Evolutionary conservation across 2,888 invertebrate species (phyloP).

Genomic region (Trichopoda pennipes): DNA sequence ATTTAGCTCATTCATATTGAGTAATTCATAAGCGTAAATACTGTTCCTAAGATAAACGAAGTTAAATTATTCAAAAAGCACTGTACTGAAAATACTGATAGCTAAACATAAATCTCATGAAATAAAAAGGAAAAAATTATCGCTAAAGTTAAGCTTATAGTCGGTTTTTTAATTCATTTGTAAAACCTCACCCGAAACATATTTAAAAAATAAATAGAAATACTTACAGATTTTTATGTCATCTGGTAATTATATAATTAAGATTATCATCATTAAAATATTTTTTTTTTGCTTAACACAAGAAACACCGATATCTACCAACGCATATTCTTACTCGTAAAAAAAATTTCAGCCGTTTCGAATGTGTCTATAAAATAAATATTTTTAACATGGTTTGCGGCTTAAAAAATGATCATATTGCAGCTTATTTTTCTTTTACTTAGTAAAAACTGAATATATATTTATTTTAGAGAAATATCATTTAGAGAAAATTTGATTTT

Average conservation of each 20-base stretch:
- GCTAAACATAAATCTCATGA: too few relatives aligned
- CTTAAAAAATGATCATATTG: conserved; percentile 51
- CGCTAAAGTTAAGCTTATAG: too few relatives aligned
- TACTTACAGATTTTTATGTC: not conserved
- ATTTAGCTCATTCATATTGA: too few relatives aligned
- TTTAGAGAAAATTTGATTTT: conserved; percentile 55
- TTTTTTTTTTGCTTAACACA: conserved; percentile 13
- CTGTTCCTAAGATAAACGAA: too few relatives aligned
- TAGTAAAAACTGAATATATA: conserved; percentile 52
- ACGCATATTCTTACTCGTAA: conserved; percentile 2
- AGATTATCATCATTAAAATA: not conserved
- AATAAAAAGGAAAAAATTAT: too few relatives aligned
- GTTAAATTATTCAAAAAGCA: too few relatives aligned
- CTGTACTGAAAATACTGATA: too few relatives aligned
- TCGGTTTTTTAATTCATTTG: too few relatives aligned
- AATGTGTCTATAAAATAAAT: conserved; percentile 62
- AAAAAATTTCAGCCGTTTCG: conserved; percentile 46
- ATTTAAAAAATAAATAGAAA: not conserved
- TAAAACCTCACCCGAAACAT: not conserved
- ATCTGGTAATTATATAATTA: not conserved
- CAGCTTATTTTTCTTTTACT: conserved; percentile 42
- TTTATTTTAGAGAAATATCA: conserved; percentile 52
- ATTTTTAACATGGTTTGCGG: conserved; percentile 63
- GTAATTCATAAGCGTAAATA: too few relatives aligned
- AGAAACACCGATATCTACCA: conserved; percentile 46